Base-by-base conservation (phyloP, 2,113 vertebrate species). In the Peromyscus maniculatus region DNA sequence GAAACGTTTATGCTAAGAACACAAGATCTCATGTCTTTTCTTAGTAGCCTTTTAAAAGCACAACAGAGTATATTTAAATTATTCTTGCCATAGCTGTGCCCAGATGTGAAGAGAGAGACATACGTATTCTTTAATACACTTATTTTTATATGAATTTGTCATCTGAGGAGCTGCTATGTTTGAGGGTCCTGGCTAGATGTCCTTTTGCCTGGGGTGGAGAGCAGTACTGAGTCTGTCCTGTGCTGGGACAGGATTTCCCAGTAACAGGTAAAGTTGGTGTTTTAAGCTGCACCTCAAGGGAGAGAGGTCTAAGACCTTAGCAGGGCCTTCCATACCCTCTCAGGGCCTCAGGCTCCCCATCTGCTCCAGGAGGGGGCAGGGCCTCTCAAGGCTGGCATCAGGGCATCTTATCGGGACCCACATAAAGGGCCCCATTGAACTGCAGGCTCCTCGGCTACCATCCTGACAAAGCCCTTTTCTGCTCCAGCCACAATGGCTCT, bases 401-500 rank as follows among this genome's bases (percentile, higher is more conserved):
- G 62, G 83, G 91, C 89, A 59, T 86, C 79, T 90, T 31, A 21
- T 49, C 80, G 89, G 88, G 4, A 2, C 83, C 72, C 82, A 95
- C 64, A 98, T 84, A 95, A 98, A 97, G 74, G 52, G 74, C 78
- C 57, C 95, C n/a, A 97, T 98, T 98, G 97, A 98, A 72, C 59
- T 22, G 1, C 43, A 49, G 92, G 19, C 94, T 95, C 49, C 55
- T 96, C 26, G 62, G 46, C 95, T 94, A 91, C 89, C 72, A 67
- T 77, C 62, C 95, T 90, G 82, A 98, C 97, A 98, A 98, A 98
- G 97, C 94, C 96, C 97, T 96, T 98, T 98, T 98, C 97, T 98
- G 86, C 89, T 87, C 0, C 0, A 88, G 89, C 92, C 91, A 98
- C 98, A 98, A 98, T 97, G 95, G 97, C 96, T 94, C 69, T 97